These are phyloP conservation scores for Synanthedon tipuliformis DNA, from an alignment of 2,888 invertebrate genomes.

Conservation along the genomic window DNA sequence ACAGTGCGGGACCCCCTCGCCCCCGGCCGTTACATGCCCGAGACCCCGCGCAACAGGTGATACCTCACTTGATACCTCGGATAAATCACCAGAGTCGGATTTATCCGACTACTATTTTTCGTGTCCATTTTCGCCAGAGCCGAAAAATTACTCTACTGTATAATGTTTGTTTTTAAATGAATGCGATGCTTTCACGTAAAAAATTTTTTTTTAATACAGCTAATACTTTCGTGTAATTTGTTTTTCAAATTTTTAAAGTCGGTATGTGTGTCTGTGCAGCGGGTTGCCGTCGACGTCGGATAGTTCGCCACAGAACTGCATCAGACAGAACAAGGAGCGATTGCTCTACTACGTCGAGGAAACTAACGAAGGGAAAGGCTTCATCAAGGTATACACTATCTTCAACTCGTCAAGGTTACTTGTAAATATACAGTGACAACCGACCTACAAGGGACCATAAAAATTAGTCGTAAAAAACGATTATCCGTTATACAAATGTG, in stretches of 20 bases:
- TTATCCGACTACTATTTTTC: too few relatives aligned
- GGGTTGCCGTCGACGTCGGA: conserved; percentile 33
- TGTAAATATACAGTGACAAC: background rate
- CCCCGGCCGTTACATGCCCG: background rate
- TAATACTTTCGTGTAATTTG: too few relatives aligned
- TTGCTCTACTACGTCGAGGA: conserved; percentile 88
- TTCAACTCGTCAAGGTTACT: too few relatives aligned
- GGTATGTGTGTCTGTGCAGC: conserved; percentile 9
- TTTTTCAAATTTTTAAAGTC: too few relatives aligned
- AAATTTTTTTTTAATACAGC: too few relatives aligned
- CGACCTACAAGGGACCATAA: background rate
- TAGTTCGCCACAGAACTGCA: conserved; percentile 38
- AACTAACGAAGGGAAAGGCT: conserved; percentile 89
- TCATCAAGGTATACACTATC: conserved; percentile 75
- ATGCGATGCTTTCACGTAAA: too few relatives aligned
- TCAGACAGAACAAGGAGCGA: conserved; percentile 79
- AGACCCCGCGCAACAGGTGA: too few relatives aligned
- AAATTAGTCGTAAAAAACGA: background rate
- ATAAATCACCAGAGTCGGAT: too few relatives aligned
- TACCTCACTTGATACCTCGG: background rate
- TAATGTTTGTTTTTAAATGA: too few relatives aligned
- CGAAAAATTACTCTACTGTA: too few relatives aligned
- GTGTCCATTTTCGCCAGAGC: too few relatives aligned
- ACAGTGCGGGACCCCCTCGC: conserved; percentile 34
- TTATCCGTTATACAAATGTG: too few relatives aligned